Conservation (phyloP, 2,888 invertebrate genomes). For the Callinectes sapidus region DNA sequence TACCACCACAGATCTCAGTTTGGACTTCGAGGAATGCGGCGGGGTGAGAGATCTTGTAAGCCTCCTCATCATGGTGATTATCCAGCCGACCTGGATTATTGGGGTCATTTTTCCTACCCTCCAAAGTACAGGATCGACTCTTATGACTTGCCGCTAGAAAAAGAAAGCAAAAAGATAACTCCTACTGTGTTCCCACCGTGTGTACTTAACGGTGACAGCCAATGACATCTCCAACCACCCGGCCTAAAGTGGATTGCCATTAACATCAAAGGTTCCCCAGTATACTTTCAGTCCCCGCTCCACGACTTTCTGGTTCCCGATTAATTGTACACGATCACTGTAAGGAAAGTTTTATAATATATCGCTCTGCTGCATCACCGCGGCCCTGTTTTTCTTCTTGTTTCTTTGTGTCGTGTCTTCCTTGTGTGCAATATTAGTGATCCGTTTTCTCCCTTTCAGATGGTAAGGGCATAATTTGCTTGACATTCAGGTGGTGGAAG, state of each 20-base stretch:
- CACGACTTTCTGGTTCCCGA: neutral
- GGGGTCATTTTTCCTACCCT: neutral
- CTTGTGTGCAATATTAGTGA: neutral
- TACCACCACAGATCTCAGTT: neutral
- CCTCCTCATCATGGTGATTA: neutral
- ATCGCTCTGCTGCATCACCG: neutral
- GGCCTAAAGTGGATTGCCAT: neutral
- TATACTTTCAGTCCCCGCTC: neutral
- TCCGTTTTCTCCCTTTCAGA: neutral
- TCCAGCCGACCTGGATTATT: neutral
- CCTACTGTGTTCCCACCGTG: neutral
- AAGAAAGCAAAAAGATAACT: neutral
- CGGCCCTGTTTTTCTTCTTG: neutral
- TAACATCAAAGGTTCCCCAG: neutral
- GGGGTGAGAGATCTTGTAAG: neutral
- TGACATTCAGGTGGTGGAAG: neutral
- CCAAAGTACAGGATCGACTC: neutral
- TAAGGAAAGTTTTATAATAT: neutral
- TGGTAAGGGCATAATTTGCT: neutral
- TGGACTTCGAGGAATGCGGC: neutral
- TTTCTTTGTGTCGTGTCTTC: neutral
- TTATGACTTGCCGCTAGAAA: neutral
- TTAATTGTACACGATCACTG: slow-evolving; percentile 13
- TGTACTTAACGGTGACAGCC: neutral
- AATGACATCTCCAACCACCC: neutral